Evolutionary conservation across 2,797 vertebrate genomes (phyloP).

Genomic region (Chiropotes sagulatus): DNA sequence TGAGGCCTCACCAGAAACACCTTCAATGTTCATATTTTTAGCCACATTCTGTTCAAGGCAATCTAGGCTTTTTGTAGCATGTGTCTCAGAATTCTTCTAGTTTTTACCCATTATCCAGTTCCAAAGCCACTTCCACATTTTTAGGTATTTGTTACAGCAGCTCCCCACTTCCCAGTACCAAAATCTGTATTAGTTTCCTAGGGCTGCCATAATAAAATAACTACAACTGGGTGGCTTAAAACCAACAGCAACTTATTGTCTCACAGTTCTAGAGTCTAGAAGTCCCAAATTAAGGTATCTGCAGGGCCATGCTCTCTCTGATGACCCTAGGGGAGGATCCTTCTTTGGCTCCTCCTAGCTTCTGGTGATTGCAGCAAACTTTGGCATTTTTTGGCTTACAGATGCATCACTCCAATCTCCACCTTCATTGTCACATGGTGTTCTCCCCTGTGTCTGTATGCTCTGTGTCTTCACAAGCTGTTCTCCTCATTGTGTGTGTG

Average conservation of each 20-base stretch:
- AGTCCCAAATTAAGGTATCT: background rate
- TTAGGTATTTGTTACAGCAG: background rate
- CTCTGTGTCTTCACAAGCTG: background rate
- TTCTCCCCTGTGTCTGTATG: background rate
- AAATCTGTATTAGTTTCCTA: slow-evolving; percentile 18
- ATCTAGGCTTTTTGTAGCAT: background rate
- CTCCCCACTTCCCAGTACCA: background rate
- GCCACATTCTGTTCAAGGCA: background rate
- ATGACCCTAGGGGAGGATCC: background rate
- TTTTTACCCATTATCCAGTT: background rate
- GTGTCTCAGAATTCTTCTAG: background rate
- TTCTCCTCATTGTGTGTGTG: background rate
- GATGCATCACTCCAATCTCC: background rate
- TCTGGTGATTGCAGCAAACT: background rate
- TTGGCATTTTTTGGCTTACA: background rate
- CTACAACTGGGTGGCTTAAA: background rate
- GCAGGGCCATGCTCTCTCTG: background rate
- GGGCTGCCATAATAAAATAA: background rate
- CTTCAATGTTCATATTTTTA: background rate
- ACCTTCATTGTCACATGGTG: background rate
- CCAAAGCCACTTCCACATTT: background rate
- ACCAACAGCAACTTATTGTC: background rate
- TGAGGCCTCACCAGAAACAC: background rate
- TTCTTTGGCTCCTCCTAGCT: background rate
- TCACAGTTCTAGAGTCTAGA: background rate